Evolutionary conservation across 2,888 invertebrate genomes (phyloP), one percentile per base, ranked within the genome.

Genomic region (Luperina nickerlii): DNA sequence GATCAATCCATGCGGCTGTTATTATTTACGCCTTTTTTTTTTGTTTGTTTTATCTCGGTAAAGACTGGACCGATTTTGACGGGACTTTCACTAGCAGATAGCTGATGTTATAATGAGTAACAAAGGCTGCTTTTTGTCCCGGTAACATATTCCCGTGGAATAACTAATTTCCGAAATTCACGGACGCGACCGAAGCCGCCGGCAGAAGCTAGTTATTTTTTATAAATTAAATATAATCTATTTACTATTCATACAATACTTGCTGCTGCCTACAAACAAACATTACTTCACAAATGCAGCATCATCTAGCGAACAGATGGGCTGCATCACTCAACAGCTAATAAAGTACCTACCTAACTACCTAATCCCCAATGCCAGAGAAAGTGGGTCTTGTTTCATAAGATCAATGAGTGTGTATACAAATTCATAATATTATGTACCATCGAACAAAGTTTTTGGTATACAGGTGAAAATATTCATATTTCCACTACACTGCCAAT

Each of bases 331-430:
- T 76, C 78, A 76, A 69, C 80, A 42, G 27, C 54, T 48, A 62
- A 24, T 57, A 27, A 48, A 24, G 65, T 54, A 65, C 42, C 20
- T n/a, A 74, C 78, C 38, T 32, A 32, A 32, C 32, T 32, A 38
- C 38, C 38, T 87, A 88, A 89, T 82, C 83, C 85, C 78, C 84
- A 84, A 81, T 78, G 83, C 73, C 80, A 82, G 90, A 77, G 92
- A 92, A 92, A 92, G 91, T 91, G 81, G 82, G 84, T 85, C 84
- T 87, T 32, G 74, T 86, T 82, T 85, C 81, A 79, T 84, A 84
- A 85, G 63, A 69, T 71, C 79, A 76, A 71, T 78, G 60, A 76
- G 32, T 80, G 67, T 66, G 45, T 38, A 45, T 51, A 69, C 70
- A 79, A 42, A 79, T 38, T 77, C 62, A 65, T 11, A 74, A 76